Evolutionary conservation across 1,140 invertebrate genomes (phyloP), one percentile per base, ranked within the genome.

Genomic region (Orius insidiosus): DNA sequence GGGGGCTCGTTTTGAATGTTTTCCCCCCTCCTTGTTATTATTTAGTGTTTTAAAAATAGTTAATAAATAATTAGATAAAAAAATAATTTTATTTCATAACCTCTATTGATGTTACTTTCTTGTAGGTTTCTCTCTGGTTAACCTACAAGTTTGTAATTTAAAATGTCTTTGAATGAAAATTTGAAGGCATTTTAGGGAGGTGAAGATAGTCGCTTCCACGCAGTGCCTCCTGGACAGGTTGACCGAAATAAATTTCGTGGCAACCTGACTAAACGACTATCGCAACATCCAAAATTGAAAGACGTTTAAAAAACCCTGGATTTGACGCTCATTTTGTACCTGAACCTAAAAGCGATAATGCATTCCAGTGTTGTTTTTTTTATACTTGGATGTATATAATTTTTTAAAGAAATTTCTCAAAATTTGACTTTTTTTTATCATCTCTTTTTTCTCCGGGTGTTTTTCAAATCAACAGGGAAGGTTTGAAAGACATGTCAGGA

Each of bases 211-310:
- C 48, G 48, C 48, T 49, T 49, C 37, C 48, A 39, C 31, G 48
- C 37, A 49, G 48, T 49, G 48, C 48, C 48, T 49, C 48, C 48
- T 49, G 48, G 48, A 45, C 48, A 45, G 37, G 33, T 31, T 37
- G 34, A 32, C 16, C 9, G 2, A 13, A 2, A 16, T 10, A n/a
- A 13, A 30, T 9, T 33, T 13, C 16, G 11, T 8, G 5, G 33
- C 40, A 37, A 31, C 38, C 15, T 49, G 48, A 45, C 48, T 16
- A 49, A 49, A 49, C 47, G 48, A 44, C 43, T 41, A 44, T 42
- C 47, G 30, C 16, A 35, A 31, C 14, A 31, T n/a, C 41, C 24
- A 7, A n/a, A 24, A 14, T n/a, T n/a, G 18, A 4, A 30, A 3
- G 41, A 36, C 35, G 35, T 4, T 36, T 15, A 15, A 3, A 4